phyloP scores from a whole-genome alignment of 2,113 vertebrate genomes.

The Myanophis thanlyinensis region DNA sequence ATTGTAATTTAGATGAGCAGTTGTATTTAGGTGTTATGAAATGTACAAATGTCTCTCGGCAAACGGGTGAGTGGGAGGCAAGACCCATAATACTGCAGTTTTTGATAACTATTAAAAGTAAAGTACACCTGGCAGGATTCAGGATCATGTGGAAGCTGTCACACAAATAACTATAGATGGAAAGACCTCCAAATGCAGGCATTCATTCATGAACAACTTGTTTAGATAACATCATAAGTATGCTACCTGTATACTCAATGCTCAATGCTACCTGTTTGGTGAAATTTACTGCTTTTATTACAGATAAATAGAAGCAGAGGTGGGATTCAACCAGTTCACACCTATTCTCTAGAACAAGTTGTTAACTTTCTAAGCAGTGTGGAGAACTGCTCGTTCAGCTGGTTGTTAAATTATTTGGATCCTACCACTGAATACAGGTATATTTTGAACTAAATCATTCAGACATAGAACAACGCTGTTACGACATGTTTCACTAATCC shows the following conservation, averaged over 20 bases:
- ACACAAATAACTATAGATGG: background rate
- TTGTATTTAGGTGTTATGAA: background rate
- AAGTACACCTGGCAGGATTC: background rate
- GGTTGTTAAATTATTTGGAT: too few species aligned
- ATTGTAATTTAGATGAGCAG: background rate
- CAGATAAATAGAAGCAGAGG: background rate
- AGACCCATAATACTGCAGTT: background rate
- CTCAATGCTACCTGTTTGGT: background rate
- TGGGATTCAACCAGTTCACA: too few species aligned
- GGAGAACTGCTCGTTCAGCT: too few species aligned
- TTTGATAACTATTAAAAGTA: background rate
- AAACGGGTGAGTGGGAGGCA: background rate
- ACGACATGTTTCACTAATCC: background rate
- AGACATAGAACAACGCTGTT: background rate
- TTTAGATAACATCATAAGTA: background rate
- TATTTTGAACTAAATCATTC: background rate
- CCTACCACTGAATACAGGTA: too few species aligned
- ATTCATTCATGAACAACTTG: background rate
- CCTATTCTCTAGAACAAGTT: too few species aligned
- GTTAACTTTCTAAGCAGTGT: too few species aligned
- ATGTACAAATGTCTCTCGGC: background rate
- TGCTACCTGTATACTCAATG: too few species aligned
- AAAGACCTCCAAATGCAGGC: background rate
- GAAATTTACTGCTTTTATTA: background rate
- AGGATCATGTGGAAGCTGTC: background rate